Percentiles rank a stretch among this genome's conserved stretches.
Evolutionary conservation across 2,888 invertebrate genomes (phyloP).

Genomic region (Bugulina stolonifera): DNA sequence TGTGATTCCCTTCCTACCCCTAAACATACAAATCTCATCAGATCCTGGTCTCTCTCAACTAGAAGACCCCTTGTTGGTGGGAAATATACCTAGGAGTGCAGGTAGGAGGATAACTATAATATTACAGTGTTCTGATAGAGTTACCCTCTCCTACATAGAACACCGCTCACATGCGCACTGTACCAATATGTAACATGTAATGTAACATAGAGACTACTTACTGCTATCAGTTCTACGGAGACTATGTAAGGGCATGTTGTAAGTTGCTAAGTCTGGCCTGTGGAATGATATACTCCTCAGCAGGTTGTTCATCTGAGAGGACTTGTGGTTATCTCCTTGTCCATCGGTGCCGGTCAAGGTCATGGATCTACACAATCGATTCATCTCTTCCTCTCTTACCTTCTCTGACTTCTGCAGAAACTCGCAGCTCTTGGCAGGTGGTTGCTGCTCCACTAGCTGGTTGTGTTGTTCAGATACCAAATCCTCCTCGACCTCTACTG

Average conservation of each 20-base stretch:
- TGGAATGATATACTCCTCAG: constrained; percentile 22
- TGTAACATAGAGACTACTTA: not conserved
- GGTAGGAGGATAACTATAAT: too few relatives aligned
- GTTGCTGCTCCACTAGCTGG: not conserved
- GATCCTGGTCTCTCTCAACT: too few relatives aligned
- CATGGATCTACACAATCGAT: constrained; percentile 7
- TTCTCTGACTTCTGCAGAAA: not conserved
- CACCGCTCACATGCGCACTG: too few relatives aligned
- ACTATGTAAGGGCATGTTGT: not conserved
- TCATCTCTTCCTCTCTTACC: not conserved
- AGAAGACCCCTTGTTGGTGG: too few relatives aligned
- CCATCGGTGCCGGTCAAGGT: not conserved
- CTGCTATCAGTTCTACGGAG: constrained; percentile 10
- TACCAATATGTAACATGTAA: too few relatives aligned
- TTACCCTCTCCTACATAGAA: too few relatives aligned
- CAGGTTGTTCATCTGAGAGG: not conserved
- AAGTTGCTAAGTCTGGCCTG: not conserved
- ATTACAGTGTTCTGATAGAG: too few relatives aligned
- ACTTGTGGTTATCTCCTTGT: not conserved
- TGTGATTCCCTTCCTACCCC: too few relatives aligned
- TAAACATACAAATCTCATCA: too few relatives aligned
- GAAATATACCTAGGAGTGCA: too few relatives aligned
- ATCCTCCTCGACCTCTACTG: not conserved
- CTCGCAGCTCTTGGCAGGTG: not conserved
- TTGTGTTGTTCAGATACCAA: not conserved